A percentile compares a stretch with the other conserved stretches of the same genome.
Evolutionary conservation across 2,113 vertebrate genomes (phyloP).

Genomic region (Nerophis ophidion): DNA sequence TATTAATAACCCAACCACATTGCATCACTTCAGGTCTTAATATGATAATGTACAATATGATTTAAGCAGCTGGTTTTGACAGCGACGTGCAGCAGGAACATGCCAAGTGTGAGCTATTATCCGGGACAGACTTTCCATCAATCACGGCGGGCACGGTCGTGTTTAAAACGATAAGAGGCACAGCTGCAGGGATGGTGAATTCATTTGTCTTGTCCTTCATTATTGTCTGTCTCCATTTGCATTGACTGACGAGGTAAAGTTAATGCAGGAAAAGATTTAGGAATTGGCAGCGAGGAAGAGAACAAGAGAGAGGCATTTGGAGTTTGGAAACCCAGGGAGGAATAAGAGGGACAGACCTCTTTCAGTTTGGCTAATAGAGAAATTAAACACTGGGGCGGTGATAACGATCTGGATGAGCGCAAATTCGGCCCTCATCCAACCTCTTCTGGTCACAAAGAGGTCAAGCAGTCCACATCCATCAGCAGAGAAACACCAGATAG

Average conservation of each 20-base stretch:
- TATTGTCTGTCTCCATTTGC: conserved; percentile 52
- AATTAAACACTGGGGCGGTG: not conserved
- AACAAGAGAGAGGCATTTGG: conserved; percentile 4
- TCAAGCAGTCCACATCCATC: conserved; percentile 66
- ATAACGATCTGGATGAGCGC: conserved; percentile 40
- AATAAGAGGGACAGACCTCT: not conserved
- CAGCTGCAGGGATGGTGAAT: conserved; percentile 31
- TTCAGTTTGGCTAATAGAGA: not conserved
- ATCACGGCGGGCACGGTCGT: conserved; percentile 39
- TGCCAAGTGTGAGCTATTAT: conserved; percentile 40
- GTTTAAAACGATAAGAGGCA: conserved; percentile 41
- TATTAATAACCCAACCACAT: conserved; percentile 2
- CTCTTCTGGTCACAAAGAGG: conserved; percentile 59
- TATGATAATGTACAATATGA: conserved; percentile 10
- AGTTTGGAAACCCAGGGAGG: conserved; percentile 19
- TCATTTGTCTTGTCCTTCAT: conserved; percentile 52
- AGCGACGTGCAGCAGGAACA: conserved; percentile 15
- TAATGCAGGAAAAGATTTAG: conserved; percentile 26
- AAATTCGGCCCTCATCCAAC: conserved; percentile 42
- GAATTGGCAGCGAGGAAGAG: not conserved
- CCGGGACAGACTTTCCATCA: conserved; percentile 45
- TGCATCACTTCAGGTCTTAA: conserved; percentile 1
- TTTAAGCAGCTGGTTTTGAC: conserved; percentile 22
- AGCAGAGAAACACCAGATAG: conserved; percentile 49
- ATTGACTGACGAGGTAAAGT: conserved; percentile 54